Evolutionary conservation across 2,113 vertebrate species (phyloP).

Genomic region (Antechinus flavipes): DNA sequence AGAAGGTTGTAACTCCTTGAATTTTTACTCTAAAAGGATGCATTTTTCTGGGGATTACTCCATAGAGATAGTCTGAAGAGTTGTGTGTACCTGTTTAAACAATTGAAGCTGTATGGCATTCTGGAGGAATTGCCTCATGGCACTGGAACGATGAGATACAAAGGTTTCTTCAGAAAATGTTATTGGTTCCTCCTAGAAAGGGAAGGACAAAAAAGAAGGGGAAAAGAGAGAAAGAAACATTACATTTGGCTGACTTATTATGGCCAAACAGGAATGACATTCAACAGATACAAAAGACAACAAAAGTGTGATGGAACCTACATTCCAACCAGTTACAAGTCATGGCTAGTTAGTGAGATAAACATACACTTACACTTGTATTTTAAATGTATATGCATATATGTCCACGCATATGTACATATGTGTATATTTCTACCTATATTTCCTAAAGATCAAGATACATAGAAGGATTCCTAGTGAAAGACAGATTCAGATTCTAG

Average conservation of each 20-base stretch:
- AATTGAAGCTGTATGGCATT: slow-evolving; percentile 98
- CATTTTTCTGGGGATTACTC: not conserved
- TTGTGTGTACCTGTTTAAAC: slow-evolving; percentile 93
- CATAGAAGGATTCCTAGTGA: not conserved
- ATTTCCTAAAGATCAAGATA: not conserved
- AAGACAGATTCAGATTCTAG: not conserved
- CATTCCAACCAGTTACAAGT: not conserved
- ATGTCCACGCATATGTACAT: too few species aligned
- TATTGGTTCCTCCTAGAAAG: slow-evolving; percentile 93
- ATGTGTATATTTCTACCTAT: not conserved
- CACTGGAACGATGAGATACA: slow-evolving; percentile 93
- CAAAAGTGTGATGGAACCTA: not conserved
- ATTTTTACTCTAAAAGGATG: not conserved
- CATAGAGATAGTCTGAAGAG: not conserved
- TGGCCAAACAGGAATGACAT: not conserved
- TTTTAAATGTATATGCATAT: not conserved
- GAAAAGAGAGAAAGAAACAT: not conserved
- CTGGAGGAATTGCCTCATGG: slow-evolving; percentile 97
- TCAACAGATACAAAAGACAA: not conserved
- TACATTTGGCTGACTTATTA: not conserved
- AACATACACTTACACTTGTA: not conserved
- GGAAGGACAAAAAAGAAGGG: slow-evolving; percentile 48
- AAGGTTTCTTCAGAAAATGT: slow-evolving; percentile 96
- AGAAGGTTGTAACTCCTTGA: not conserved
- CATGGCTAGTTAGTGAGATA: not conserved